phyloP scores from a whole-genome alignment of 2,113 vertebrate genomes.

The Dendrocopos noguchii region DNA sequence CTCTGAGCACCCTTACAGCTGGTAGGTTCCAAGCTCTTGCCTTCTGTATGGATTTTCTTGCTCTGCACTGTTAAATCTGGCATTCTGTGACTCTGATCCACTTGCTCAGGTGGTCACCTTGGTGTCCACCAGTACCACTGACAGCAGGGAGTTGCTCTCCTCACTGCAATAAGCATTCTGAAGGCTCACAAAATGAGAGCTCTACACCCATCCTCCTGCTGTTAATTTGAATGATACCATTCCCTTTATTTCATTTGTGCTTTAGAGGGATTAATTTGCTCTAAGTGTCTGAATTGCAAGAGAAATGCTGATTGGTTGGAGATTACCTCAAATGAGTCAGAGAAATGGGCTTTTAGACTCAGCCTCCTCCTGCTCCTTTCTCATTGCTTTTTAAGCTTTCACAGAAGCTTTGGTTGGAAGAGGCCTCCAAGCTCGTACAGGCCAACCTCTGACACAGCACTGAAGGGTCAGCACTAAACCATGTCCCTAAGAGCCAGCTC shows the following conservation, averaged over 20 bases:
- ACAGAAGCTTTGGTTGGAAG: too few species aligned
- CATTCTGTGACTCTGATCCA: too few species aligned
- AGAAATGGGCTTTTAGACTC: neutral
- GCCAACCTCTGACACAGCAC: too few species aligned
- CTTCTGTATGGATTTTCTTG: neutral
- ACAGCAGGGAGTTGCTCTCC: too few species aligned
- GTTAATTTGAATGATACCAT: neutral
- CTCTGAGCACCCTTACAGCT: neutral
- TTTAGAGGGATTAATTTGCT: neutral
- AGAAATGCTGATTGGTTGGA: neutral
- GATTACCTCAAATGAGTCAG: neutral
- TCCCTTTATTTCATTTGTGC: neutral
- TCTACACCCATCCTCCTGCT: neutral
- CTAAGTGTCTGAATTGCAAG: neutral
- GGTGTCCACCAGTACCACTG: neutral
- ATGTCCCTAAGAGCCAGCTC: too few species aligned
- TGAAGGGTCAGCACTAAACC: too few species aligned
- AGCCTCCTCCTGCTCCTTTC: neutral
- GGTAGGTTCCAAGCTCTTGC: neutral
- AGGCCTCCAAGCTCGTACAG: too few species aligned
- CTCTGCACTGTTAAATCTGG: neutral
- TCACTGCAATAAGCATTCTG: neutral
- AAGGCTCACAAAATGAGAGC: neutral
- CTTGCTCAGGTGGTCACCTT: neutral
- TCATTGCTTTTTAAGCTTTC: neutral